Evolutionary conservation across 1,140 invertebrate species (phyloP).

Genomic region (Eurytemora carolleeae): DNA sequence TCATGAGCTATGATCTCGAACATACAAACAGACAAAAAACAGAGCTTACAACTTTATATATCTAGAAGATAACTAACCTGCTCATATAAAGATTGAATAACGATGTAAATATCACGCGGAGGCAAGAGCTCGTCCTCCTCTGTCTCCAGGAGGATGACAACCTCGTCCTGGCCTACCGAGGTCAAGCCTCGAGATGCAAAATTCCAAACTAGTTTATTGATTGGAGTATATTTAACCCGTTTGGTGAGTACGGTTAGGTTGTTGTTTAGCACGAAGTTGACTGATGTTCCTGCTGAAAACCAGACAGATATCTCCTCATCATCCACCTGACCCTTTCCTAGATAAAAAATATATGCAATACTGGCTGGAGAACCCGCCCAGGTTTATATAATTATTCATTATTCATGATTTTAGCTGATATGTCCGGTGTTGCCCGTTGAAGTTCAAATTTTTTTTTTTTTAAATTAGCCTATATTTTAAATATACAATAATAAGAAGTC

Average conservation of each 20-base stretch:
- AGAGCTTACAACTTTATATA: neutral
- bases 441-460: too few relatives aligned
- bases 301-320: neutral
- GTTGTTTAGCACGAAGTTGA: constrained; percentile 51
- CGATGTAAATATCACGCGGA: constrained; percentile 54
- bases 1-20: too few relatives aligned
- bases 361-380: too few relatives aligned
- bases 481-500: too few relatives aligned
- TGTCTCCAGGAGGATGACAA: constrained; percentile 56
- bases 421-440: too few relatives aligned
- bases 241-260: constrained; percentile 57
- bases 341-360: too few relatives aligned
- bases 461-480: too few relatives aligned
- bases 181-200: constrained; percentile 55
- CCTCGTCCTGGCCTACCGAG: constrained; percentile 64
- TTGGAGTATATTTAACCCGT: constrained; percentile 31
- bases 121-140: constrained; percentile 40
- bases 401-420: too few relatives aligned
- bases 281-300: constrained; percentile 29
- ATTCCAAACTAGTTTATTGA: constrained; percentile 44
- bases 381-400: too few relatives aligned
- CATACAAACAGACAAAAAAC: neutral
- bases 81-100: constrained; percentile 50
- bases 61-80: constrained; percentile 49
- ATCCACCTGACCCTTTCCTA: neutral